Evolutionary conservation across 2,113 vertebrate species (phyloP), one percentile per base, ranked within the genome.

Genomic region (Ivindomyrus marchei): DNA sequence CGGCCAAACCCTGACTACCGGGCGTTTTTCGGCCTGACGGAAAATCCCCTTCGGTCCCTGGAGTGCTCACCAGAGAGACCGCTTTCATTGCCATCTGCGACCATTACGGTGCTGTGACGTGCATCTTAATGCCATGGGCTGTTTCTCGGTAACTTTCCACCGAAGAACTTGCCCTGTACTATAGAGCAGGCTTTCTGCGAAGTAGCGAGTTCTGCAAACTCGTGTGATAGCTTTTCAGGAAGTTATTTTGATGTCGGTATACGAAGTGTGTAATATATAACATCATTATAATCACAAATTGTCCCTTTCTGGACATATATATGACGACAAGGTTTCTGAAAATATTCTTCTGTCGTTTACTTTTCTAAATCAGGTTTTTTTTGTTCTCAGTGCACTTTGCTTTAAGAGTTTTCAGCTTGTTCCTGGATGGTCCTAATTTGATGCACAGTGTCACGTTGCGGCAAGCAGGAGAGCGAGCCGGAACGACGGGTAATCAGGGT

Each of bases 141-240:
- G 21, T n/a, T 52, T 53, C 85, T 87, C n/a, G 39, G 50, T 53
- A 87, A 56, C 50, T 87, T 87, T 87, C 85, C 85, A 87, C 15
- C 49, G n/a, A 27, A 53, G 31, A 56, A 39, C 13, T 27, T 19
- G n/a, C 31, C 49, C 27, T 36, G 27, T 39, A 56, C 84, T 49
- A 47, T 21, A 86, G 47, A 50, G 24, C 21, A 19, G 31, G 50
- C 47, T 11, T 86, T 15, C 84, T 52, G 47, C n/a, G 27, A 56
- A 19, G 24, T 11, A 27, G 24, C 42, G 49, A 50, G 85, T 50
- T 19, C 36, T 87, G 27, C 3, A 36, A 87, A 87, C n/a, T 15
- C 17, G 11, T 39, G 9, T 36, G 13, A 87, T 87, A 27, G 17
- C 85, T 53, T 53, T 50, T 86, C 21, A 39, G 27, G n/a, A 87